Percentiles rank a stretch among this genome's conserved stretches.
Evolutionary conservation across 2,888 invertebrate species (phyloP).

Genomic region (Perizoma flavofasciatum): DNA sequence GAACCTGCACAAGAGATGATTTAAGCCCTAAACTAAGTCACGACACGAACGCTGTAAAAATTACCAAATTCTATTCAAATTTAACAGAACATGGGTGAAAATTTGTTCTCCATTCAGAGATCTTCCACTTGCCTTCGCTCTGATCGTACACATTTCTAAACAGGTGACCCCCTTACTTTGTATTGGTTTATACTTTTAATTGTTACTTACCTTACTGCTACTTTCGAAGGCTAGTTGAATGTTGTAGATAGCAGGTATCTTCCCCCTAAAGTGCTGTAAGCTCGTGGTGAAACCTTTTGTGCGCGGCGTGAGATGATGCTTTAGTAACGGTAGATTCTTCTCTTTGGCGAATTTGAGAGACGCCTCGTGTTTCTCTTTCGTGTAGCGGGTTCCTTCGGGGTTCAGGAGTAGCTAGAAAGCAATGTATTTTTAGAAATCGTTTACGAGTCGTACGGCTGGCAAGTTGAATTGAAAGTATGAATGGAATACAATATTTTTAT

Average conservation of each 20-base stretch:
- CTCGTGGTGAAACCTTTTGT: constrained; percentile 97
- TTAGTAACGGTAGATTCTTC: constrained; percentile 92
- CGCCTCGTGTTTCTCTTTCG: constrained; percentile 92
- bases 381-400: constrained; percentile 97
- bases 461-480: no score
- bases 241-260: constrained; percentile 93
- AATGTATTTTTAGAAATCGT: not conserved
- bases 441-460: no score
- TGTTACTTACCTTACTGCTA: constrained; percentile 77
- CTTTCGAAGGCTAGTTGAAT: constrained; percentile 89
- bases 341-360: constrained; percentile 94
- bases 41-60: no score
- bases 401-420: constrained; percentile 90
- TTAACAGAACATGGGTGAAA: no score
- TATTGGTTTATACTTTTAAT: not conserved
- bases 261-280: constrained; percentile 90
- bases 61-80: no score
- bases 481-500: no score
- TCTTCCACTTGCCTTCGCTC: no score
- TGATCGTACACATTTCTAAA: no score
- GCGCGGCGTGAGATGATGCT: constrained; percentile 96
- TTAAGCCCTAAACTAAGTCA: no score
- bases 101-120: no score
- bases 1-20: no score
- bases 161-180: no score